Conservation (phyloP, 2,113 vertebrate species). For the Labrus mixtus region DNA sequence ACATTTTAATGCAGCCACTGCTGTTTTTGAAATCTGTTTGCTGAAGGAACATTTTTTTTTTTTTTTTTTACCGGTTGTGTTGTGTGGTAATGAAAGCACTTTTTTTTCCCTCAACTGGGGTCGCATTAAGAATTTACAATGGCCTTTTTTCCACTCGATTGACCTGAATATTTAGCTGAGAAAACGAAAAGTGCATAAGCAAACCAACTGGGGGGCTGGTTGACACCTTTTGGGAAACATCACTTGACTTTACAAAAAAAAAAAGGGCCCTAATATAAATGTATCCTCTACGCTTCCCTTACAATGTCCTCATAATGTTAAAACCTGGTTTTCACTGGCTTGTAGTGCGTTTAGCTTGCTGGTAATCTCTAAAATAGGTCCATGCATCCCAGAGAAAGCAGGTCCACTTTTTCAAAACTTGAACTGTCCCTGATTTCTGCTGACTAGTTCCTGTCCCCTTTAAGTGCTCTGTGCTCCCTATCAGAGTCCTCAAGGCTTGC, state of each 20-base stretch:
- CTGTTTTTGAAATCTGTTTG: constrained; percentile 8
- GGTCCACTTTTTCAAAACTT: no score
- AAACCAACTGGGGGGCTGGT: constrained; percentile 32
- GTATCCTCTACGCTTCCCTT: neutral
- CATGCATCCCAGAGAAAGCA: constrained; percentile 20
- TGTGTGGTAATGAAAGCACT: constrained; percentile 34
- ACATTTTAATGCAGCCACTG: constrained; percentile 15
- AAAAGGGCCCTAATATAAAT: constrained; percentile 1
- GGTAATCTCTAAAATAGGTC: constrained; percentile 13
- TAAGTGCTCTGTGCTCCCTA: no score
- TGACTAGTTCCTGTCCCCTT: constrained; percentile 39
- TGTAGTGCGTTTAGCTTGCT: constrained; percentile 1
- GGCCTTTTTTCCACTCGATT: constrained; percentile 47
- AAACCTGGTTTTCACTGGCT: no score
- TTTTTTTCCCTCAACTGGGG: constrained; percentile 37
- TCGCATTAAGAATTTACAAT: constrained; percentile 63
- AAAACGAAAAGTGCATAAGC: constrained; percentile 39
- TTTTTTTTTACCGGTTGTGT: constrained; percentile 6
- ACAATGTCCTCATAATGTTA: no score
- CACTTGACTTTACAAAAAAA: constrained; percentile 7
- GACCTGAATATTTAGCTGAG: constrained; percentile 50
- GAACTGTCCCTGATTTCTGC: constrained; percentile 46
- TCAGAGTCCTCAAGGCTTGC: neutral
- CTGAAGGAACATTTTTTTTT: constrained; percentile 28
- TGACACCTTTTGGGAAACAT: constrained; percentile 19